A percentile compares a stretch with the other conserved stretches of the same genome.
Conservation (phyloP, 2,888 invertebrate genomes). For the Melanostoma scalare region DNA sequence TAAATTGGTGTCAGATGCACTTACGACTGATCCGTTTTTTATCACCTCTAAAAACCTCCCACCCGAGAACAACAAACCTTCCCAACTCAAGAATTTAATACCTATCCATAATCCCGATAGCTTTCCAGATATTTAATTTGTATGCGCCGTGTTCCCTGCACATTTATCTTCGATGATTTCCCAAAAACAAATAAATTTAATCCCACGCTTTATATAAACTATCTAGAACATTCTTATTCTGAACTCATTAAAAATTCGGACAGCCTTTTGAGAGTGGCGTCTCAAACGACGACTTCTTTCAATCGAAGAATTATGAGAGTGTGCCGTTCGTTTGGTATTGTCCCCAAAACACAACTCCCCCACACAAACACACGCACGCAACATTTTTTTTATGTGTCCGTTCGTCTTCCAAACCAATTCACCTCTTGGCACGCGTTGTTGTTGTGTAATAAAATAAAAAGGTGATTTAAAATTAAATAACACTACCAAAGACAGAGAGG, state of each 20-base stretch:
- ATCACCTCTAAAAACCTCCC: not conserved
- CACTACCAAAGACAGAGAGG: not conserved
- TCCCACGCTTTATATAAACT: conserved; percentile 60
- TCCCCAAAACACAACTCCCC: conserved; percentile 22
- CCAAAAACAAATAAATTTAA: conserved; percentile 52
- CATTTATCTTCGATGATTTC: conserved; percentile 35
- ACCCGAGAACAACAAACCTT: not conserved
- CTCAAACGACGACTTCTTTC: conserved; percentile 31
- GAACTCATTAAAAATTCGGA: conserved; percentile 43
- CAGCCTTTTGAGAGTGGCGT: conserved; percentile 37
- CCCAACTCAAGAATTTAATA: conserved; percentile 32
- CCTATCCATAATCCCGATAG: conserved; percentile 45
- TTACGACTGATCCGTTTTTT: conserved; percentile 26
- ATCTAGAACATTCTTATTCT: conserved; percentile 56
- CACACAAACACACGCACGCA: conserved; percentile 26
- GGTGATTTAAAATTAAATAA: conserved; percentile 52
- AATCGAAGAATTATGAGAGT: conserved; percentile 51
- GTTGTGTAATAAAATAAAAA: conserved; percentile 61
- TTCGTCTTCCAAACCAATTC: conserved; percentile 1
- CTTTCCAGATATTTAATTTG: conserved; percentile 37
- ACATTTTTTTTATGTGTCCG: not conserved
- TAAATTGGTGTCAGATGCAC: not conserved
- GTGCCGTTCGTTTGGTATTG: conserved; percentile 26
- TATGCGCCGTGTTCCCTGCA: conserved; percentile 18
- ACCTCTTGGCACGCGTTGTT: conserved; percentile 10